A percentile compares a stretch with the other conserved stretches of the same genome.
These are phyloP conservation scores for Anguilla megastoma DNA, from an alignment of 2,797 vertebrate species.

Conservation along the genomic window DNA sequence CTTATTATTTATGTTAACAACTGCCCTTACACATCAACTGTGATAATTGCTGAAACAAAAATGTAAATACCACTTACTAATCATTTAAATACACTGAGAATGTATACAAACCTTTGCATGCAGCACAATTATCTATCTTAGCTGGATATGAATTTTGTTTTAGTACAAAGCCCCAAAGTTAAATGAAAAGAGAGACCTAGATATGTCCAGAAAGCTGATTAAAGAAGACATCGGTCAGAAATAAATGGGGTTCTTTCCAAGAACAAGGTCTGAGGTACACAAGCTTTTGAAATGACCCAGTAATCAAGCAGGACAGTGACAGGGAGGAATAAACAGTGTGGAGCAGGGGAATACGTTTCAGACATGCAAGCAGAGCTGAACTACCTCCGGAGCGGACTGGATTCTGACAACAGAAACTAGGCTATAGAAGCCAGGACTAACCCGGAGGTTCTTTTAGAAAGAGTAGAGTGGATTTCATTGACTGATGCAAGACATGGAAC, in stretches of 20 bases:
- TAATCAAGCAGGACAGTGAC: background rate
- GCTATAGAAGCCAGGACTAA: background rate
- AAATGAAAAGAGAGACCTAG: background rate
- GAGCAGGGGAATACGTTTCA: background rate
- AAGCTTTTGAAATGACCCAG: background rate
- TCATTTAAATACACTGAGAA: conserved; percentile 19
- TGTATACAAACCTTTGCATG: conserved; percentile 19
- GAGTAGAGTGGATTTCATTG: background rate
- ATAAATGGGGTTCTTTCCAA: conserved; percentile 15
- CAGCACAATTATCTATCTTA: background rate
- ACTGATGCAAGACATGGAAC: conserved; percentile 16
- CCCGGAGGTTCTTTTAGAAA: conserved; percentile 9
- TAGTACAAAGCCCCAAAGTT: background rate
- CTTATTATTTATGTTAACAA: conserved; percentile 28
- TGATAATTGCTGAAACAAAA: conserved; percentile 10
- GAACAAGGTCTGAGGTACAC: background rate
- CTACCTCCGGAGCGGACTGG: background rate
- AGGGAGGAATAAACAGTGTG: background rate
- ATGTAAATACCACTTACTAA: conserved; percentile 13
- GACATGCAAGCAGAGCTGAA: background rate
- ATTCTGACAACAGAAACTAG: background rate
- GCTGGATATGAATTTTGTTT: background rate
- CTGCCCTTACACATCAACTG: conserved; percentile 5
- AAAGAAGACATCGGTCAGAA: background rate
- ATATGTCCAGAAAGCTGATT: background rate